A percentile compares a stretch with the other conserved stretches of the same genome.
Evolutionary conservation across 2,113 vertebrate genomes (phyloP).

Genomic region (Rhinogobius similis): DNA sequence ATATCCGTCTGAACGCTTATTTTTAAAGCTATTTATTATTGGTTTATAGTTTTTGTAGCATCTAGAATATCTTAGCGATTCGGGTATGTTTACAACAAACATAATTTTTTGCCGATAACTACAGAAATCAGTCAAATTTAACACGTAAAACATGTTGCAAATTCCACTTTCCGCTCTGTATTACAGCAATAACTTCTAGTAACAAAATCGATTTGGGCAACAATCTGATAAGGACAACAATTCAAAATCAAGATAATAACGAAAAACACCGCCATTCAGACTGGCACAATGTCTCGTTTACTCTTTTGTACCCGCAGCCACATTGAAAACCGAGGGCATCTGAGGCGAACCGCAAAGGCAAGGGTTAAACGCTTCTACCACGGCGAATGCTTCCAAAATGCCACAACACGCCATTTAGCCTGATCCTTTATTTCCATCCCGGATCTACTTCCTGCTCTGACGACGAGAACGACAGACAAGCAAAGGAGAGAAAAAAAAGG

Average conservation of each 20-base stretch:
- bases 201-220: neutral
- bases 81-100: no score
- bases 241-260: slow-evolving; percentile 6
- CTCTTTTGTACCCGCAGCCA: slow-evolving; percentile 34
- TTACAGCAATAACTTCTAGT: neutral
- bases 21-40: neutral
- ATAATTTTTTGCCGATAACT: no score
- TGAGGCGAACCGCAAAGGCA: slow-evolving; percentile 58
- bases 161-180: neutral
- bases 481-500: neutral
- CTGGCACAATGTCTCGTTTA: slow-evolving; percentile 60
- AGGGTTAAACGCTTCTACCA: slow-evolving; percentile 70
- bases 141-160: neutral
- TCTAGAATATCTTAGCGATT: no score
- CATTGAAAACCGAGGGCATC: slow-evolving; percentile 51
- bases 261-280: slow-evolving; percentile 7
- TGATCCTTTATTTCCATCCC: slow-evolving; percentile 61
- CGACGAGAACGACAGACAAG: slow-evolving; percentile 32
- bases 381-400: slow-evolving; percentile 51
- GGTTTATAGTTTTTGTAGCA: neutral
- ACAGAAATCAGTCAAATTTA: no score
- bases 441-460: slow-evolving; percentile 69
- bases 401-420: slow-evolving; percentile 75
- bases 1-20: neutral
- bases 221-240: neutral